Base-by-base conservation (phyloP, 2,888 invertebrate species). In the Germaria angustata region DNA sequence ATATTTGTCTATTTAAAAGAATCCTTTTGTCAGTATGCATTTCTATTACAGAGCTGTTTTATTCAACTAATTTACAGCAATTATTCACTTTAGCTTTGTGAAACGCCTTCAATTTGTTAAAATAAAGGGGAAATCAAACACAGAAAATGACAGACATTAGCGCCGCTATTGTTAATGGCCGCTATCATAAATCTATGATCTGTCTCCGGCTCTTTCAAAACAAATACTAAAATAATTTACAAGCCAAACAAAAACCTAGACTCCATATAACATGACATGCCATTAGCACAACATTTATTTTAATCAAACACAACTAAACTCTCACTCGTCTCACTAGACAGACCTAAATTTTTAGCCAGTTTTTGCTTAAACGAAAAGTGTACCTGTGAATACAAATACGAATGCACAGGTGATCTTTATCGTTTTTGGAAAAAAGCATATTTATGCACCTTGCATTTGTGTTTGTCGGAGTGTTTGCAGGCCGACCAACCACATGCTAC, bases 181-280 rank as follows among this genome's bases (percentile, higher is more conserved):
- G 65, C 79, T 79, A 82, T 82, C 82, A 82, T 82, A 82, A 82
- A 82, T 82, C 82, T 82, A 82, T 79, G 78, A 82, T 79, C 82
- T 69, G 78, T 69, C 57, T 34, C 49, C 41, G 17, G 53, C 53
- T 51, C 75, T 65, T 69, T 77, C 75, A 57, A 57, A 75, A 79
- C 65, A 71, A 82, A 82, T 66, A 82, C 66, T 71, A 41, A 82
- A 82, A 76, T 71, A 61, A 71, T 82, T 69, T 59, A 69, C 55
- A 53, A 65, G 36, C 15, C 5, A 39, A 57, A 49, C 1, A 39
- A 36, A 34, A 61, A 57, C 11, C 28, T 7, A 15, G 65, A 66
- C 59, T 53, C 41, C 57, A 73, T 22, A 53, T 53, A 66, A 81
- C 79, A 82, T 79, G 79, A 79, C 79, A 71, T 69, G 75, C 82